These are phyloP conservation scores for Podocnemis expansa DNA, from an alignment of 2,113 vertebrate genomes.

Conservation along the genomic window DNA sequence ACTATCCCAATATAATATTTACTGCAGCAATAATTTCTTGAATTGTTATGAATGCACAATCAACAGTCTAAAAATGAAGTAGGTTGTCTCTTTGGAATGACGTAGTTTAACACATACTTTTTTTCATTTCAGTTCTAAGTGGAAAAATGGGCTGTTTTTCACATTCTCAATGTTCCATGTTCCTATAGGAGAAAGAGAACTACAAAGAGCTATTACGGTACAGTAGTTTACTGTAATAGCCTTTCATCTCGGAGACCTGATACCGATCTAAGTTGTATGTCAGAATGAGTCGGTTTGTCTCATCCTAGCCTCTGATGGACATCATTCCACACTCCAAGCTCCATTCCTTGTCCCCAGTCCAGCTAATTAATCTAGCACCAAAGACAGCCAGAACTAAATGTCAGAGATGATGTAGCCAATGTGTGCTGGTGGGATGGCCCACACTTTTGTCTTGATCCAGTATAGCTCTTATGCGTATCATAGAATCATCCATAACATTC, in stretches of 20 bases:
- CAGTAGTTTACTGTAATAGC: background rate
- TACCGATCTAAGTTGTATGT: background rate
- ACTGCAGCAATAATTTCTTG: background rate
- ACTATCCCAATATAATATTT: conserved; percentile 11
- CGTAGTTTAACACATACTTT: background rate
- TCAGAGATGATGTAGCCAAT: background rate
- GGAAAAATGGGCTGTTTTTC: background rate
- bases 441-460: background rate
- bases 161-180: background rate
- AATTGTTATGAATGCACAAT: conserved; percentile 28
- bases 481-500: background rate
- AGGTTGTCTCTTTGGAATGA: background rate
- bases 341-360: background rate
- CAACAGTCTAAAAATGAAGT: background rate
- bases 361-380: background rate
- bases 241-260: background rate
- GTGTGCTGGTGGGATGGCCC: fast-evolving
- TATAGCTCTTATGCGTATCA: background rate
- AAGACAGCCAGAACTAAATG: background rate
- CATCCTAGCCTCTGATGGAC: background rate
- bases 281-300: background rate
- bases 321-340: background rate
- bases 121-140: background rate
- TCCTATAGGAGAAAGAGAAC: background rate
- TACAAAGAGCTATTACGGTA: background rate